Conservation (phyloP, 2,113 vertebrate genomes). For the Paracanthobrama guichenoti region DNA sequence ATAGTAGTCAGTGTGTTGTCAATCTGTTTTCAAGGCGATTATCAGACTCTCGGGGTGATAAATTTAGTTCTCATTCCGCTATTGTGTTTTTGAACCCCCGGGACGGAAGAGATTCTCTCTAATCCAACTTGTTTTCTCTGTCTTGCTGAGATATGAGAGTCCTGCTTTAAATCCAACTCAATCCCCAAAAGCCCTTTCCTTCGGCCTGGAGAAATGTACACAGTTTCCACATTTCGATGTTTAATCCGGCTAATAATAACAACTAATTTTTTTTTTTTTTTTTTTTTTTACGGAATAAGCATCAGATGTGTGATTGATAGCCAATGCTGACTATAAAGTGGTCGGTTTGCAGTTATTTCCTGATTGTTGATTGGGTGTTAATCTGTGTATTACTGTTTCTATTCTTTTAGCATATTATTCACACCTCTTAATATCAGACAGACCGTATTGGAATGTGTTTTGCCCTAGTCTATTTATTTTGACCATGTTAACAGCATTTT, state of each 20-base stretch:
- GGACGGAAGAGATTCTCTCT: conserved; percentile 60
- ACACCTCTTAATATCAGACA: conserved; percentile 60
- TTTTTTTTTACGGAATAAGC: neutral
- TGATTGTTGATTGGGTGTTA: conserved; percentile 34
- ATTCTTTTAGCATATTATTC: conserved; percentile 63
- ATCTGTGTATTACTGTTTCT: conserved; percentile 11
- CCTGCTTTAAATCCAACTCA: neutral
- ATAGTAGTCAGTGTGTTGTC: neutral
- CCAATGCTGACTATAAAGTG: neutral
- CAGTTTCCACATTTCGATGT: neutral
- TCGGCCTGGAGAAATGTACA: neutral
- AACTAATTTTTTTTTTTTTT: no score
- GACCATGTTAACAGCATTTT: neutral
- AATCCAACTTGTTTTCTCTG: conserved; percentile 80
- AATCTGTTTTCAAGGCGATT: conserved; percentile 19
- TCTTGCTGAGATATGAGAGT: conserved; percentile 69
- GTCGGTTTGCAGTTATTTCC: conserved; percentile 18
- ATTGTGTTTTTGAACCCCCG: conserved; percentile 57
- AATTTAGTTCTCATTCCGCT: conserved; percentile 58
- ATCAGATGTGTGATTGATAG: neutral
- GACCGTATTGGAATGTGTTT: conserved; percentile 48
- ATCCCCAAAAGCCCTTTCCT: neutral
- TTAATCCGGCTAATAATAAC: neutral
- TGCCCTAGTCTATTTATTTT: neutral
- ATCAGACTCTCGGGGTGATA: conserved; percentile 46